phyloP scores from a whole-genome alignment of 2,113 vertebrate genomes.

The Ivindomyrus marchei region DNA sequence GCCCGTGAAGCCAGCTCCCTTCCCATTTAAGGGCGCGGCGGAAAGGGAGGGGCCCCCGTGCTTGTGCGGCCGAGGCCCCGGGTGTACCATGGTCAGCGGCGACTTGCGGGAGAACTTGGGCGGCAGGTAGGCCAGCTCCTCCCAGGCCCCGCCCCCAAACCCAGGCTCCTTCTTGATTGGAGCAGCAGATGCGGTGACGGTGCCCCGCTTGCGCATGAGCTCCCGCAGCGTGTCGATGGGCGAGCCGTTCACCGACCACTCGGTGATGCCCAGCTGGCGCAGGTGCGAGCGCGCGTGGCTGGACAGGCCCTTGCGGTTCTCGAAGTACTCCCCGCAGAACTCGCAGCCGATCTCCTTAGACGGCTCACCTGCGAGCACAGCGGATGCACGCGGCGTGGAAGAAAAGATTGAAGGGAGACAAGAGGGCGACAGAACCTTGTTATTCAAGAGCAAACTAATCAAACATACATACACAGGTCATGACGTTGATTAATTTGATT shows the following conservation, averaged over 20 bases:
- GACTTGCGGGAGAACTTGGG: constrained; percentile 53
- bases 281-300: constrained; percentile 43
- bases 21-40: constrained; percentile 48
- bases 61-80: constrained; percentile 62
- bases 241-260: constrained; percentile 44
- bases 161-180: constrained; percentile 61
- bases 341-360: constrained; percentile 71
- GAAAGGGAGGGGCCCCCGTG: constrained; percentile 55
- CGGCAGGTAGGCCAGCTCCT: constrained; percentile 49
- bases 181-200: constrained; percentile 55
- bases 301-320: constrained; percentile 45
- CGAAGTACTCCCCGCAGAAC: constrained; percentile 51
- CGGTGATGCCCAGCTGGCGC: constrained; percentile 41
- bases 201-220: constrained; percentile 78
- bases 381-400: background rate
- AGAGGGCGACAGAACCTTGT: background rate
- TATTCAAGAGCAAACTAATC: background rate
- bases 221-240: constrained; percentile 58
- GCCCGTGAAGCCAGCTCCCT: constrained; percentile 55
- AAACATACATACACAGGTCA: background rate
- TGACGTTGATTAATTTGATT: background rate
- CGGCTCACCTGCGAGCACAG: constrained; percentile 49
- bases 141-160: constrained; percentile 49
- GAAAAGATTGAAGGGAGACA: background rate
- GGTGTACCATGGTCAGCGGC: constrained; percentile 54